Evolutionary conservation across 1,140 invertebrate genomes (phyloP), one percentile per base, ranked within the genome.

Genomic region (Cecropterus lyciades): DNA sequence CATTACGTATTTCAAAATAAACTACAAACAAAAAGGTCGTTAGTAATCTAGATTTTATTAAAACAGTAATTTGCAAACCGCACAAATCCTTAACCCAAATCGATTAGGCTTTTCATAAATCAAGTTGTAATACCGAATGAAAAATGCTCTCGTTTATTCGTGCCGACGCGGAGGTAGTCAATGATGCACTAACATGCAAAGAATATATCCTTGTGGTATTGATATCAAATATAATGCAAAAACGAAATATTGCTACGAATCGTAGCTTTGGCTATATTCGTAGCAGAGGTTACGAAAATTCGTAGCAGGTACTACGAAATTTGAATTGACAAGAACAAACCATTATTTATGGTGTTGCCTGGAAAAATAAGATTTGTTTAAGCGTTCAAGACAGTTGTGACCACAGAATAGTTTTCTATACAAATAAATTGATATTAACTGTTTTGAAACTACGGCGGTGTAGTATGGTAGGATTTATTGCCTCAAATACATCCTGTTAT

Each of bases 21-120:
- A 33, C 30, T 4, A 33, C 9, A 33, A 33, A 33, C 30, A 9
- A 4, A 37, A 37, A 6, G 0, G n/a, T 37, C 9, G 10, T 37
- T 11, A 11, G 10, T 30, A 4, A 30, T 7, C 27, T 30, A 30
- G 27, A 30, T 5, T 30, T 30, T 30, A 30, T 8, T 30, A 24
- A 24, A 24, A 4, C 27, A 30, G 27, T 30, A 3, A 30, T 30
- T 30, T 30, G 7, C 27, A 30, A 30, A 30, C 27, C 27, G n/a
- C 33, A 37, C 33, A 37, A 37, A 37, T 37, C 33, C 33, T 11
- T 37, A 37, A 37, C 33, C 11, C 11, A 37, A 37, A 37, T 37
- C 33, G 33, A 37, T 52, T 52, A 5, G 24, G 33, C 49, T 30
- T 14, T 52, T n/a, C n/a, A 52, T 52, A 52, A 52, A 52, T 52